Evolutionary conservation across 2,113 vertebrate species (phyloP).

Genomic region (Chloebia gouldiae): DNA sequence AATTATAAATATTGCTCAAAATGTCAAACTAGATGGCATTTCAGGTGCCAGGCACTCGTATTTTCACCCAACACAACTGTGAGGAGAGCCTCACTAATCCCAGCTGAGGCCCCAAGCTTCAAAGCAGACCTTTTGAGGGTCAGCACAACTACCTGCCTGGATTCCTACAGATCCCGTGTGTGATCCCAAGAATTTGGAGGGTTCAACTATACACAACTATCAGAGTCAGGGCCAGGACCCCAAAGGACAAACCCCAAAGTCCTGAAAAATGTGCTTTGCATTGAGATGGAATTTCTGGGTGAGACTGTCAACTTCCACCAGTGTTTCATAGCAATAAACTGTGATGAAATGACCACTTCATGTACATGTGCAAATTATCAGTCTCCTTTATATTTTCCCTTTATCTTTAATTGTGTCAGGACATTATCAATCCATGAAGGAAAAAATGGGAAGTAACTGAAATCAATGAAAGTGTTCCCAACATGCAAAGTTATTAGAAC

Average conservation of each 20-base stretch:
- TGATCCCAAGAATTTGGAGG: background rate
- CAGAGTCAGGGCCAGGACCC: background rate
- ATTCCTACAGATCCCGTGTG: background rate
- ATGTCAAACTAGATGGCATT: background rate
- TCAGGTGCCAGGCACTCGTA: background rate
- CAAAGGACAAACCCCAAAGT: background rate
- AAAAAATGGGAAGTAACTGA: slow-evolving; percentile 60
- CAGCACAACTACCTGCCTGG: background rate
- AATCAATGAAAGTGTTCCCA: slow-evolving; percentile 69
- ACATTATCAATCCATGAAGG: slow-evolving; percentile 13
- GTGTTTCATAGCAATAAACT: background rate
- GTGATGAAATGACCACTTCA: background rate
- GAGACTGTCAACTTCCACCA: background rate
- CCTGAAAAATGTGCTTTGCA: background rate
- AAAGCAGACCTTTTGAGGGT: background rate
- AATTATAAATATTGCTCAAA: background rate
- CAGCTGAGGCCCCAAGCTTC: background rate
- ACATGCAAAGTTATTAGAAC: slow-evolving; percentile 68
- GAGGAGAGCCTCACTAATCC: background rate
- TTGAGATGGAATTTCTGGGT: background rate
- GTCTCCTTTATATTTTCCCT: slow-evolving; percentile 5
- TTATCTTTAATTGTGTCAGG: slow-evolving; percentile 45
- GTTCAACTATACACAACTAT: background rate
- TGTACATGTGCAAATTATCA: background rate
- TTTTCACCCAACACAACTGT: background rate